Conservation (phyloP, 2,113 vertebrate species). For the Psilopsiagon aurifrons region DNA sequence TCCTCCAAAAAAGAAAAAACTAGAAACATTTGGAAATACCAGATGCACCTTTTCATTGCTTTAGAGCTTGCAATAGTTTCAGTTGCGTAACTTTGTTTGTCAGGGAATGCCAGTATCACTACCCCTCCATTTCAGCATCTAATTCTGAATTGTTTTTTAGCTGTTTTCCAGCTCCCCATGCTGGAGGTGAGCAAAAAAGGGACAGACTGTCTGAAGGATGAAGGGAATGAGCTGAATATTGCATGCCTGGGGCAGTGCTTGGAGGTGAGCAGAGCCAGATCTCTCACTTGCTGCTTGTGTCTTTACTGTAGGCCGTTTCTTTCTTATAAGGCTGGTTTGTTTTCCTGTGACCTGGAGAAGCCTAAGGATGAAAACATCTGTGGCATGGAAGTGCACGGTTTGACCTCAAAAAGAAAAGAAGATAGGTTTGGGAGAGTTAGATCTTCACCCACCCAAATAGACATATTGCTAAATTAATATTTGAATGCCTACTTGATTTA, state of each 20-base stretch:
- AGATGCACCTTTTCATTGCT: not conserved
- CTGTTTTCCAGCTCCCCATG: not conserved
- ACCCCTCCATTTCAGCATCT: fast-evolving
- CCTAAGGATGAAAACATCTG: not conserved
- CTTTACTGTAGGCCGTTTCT: not conserved
- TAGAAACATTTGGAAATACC: not conserved
- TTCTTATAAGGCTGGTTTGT: not conserved
- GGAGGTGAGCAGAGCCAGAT: not conserved
- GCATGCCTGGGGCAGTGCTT: not conserved
- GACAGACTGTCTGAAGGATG: not conserved
- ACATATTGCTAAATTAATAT: not conserved
- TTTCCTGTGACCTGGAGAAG: not conserved
- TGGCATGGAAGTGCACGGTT: not conserved
- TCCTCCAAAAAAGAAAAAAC: no score
- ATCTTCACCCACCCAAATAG: not conserved
- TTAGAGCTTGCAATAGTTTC: not conserved
- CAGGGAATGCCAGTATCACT: not conserved
- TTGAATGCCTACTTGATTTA: not conserved
- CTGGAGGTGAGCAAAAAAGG: fast-evolving
- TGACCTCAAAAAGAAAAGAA: not conserved
- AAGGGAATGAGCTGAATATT: fast-evolving
- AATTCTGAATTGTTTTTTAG: not conserved
- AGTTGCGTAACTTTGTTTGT: fast-evolving
- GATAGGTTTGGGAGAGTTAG: not conserved
- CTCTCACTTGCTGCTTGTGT: not conserved